phyloP scores from a whole-genome alignment of 2,888 invertebrate species.

The Apodemia mormo region DNA sequence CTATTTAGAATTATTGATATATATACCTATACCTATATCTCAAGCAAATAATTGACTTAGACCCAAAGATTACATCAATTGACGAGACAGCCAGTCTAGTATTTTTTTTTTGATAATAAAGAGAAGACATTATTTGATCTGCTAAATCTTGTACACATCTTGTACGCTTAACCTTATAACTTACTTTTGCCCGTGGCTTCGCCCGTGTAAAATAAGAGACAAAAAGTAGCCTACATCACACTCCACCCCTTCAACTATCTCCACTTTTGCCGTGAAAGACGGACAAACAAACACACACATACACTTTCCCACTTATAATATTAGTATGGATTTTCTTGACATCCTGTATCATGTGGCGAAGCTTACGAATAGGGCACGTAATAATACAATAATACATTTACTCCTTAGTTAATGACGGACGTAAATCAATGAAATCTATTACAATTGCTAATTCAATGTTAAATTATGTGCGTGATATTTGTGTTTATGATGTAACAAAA shows the following conservation, averaged over 20 bases:
- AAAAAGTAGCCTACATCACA: no score
- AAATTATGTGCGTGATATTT: conserved; percentile 33
- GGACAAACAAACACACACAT: no score
- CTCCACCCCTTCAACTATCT: no score
- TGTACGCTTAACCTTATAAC: neutral
- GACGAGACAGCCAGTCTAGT: no score
- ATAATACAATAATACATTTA: conserved; percentile 5
- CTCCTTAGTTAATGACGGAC: neutral
- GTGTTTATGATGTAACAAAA: conserved; percentile 40
- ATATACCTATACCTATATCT: no score
- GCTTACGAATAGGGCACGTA: conserved; percentile 1
- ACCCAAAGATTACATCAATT: no score
- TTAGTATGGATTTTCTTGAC: neutral
- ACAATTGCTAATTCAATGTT: conserved; percentile 10
- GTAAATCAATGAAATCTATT: conserved; percentile 31
- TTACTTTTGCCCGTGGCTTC: neutral
- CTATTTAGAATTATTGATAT: no score
- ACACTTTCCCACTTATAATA: no score
- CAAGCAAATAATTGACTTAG: no score
- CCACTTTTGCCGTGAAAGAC: no score
- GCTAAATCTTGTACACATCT: neutral
- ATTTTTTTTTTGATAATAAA: no score
- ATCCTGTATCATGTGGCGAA: neutral
- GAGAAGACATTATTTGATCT: neutral
- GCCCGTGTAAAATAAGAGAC: no score